Evolutionary conservation across 2,888 invertebrate genomes (phyloP).

Genomic region (Pterostichus niger): DNA sequence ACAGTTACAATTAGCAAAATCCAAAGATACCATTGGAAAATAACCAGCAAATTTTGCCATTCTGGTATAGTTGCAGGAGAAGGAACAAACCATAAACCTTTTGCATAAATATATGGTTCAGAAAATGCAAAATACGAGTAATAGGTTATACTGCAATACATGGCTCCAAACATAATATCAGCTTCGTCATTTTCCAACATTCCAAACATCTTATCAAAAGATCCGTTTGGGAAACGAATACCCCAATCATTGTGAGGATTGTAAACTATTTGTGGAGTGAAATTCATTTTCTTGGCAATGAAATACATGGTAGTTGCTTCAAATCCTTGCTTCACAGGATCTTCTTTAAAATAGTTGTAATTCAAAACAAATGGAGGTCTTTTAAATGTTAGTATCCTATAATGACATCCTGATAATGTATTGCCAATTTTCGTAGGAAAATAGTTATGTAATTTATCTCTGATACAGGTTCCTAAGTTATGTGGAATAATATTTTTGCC

Average conservation of each 20-base stretch:
- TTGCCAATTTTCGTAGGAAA: conserved; percentile 7
- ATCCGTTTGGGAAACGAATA: conserved; percentile 75
- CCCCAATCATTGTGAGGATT: conserved; percentile 75
- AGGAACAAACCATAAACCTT: conserved; percentile 74
- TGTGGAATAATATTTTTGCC: conserved; percentile 19
- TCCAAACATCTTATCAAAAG: conserved; percentile 77
- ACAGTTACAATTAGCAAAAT: conserved; percentile 75
- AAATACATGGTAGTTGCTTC: conserved; percentile 69
- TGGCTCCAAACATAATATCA: conserved; percentile 80
- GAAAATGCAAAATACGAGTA: conserved; percentile 4
- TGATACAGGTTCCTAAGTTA: conserved; percentile 4
- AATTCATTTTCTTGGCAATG: conserved; percentile 67
- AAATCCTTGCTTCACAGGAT: conserved; percentile 67
- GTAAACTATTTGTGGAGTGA: conserved; percentile 66
- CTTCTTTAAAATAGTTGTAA: conserved; percentile 19
- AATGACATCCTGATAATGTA: conserved; percentile 66
- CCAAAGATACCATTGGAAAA: conserved; percentile 79
- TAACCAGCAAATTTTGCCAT: conserved; percentile 79
- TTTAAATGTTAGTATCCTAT: conserved; percentile 65
- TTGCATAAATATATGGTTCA: not conserved
- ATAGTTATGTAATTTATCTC: not conserved
- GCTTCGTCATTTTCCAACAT: conserved; percentile 75
- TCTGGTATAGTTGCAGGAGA: conserved; percentile 77
- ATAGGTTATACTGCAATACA: conserved; percentile 72
- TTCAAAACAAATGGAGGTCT: conserved; percentile 69